phyloP scores from a whole-genome alignment of 2,113 vertebrate genomes.

The Panthera tigris region DNA sequence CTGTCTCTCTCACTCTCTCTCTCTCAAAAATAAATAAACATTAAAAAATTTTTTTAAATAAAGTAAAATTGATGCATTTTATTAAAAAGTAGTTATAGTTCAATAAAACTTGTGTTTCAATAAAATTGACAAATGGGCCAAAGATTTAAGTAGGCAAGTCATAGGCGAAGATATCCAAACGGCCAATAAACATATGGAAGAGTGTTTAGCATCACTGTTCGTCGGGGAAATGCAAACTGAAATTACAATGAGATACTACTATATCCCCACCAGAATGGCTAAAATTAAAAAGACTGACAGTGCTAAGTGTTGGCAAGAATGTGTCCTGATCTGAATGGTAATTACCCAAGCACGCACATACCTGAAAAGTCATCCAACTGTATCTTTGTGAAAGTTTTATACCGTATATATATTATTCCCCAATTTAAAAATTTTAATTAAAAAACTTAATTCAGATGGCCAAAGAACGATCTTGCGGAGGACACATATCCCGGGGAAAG shows the following conservation, averaged over 20 bases:
- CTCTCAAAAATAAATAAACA: no score
- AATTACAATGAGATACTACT: background rate
- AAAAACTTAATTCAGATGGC: background rate
- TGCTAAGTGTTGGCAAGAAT: background rate
- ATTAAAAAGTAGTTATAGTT: background rate
- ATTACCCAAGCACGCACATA: no score
- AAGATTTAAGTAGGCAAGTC: background rate
- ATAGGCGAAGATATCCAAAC: background rate
- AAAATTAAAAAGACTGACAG: background rate
- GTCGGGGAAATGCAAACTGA: background rate
- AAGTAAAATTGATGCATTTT: background rate
- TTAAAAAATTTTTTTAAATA: no score
- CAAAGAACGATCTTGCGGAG: background rate
- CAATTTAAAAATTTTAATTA: background rate
- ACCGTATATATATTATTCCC: background rate
- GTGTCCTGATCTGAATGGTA: background rate
- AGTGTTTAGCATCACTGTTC: background rate
- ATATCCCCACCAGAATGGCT: background rate
- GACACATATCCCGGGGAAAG: background rate
- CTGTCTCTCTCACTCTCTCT: no score
- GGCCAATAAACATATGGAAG: background rate
- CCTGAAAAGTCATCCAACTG: background rate
- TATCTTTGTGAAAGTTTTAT: background rate
- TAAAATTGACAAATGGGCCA: background rate
- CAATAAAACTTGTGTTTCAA: background rate